Conservation (phyloP, 2,797 vertebrate species). For the Nyctibius grandis region DNA sequence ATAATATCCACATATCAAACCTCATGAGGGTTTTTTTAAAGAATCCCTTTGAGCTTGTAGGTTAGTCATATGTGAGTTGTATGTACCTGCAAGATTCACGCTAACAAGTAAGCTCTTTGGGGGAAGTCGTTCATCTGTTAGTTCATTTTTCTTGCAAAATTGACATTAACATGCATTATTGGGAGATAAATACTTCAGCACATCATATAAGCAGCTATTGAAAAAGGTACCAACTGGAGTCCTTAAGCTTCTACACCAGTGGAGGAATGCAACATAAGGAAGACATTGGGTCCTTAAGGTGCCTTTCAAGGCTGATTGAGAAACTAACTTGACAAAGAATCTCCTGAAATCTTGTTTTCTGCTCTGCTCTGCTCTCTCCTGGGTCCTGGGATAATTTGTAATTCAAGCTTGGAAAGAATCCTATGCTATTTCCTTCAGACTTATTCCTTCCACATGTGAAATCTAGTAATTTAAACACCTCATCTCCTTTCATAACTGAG, state of each 20-base stretch:
- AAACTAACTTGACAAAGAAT: slow-evolving; percentile 64
- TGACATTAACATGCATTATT: slow-evolving; percentile 55
- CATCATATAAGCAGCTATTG: slow-evolving; percentile 11
- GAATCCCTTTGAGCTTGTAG: background rate
- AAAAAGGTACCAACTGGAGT: slow-evolving; percentile 22
- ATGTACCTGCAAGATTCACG: background rate
- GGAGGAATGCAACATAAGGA: slow-evolving; percentile 54
- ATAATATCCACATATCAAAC: background rate
- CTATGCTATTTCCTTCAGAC: slow-evolving; percentile 74
- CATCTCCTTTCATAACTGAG: slow-evolving; percentile 73
- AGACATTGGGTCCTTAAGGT: slow-evolving; percentile 65
- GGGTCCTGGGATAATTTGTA: slow-evolving; percentile 72
- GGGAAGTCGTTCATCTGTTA: slow-evolving; percentile 1
- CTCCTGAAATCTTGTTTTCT: slow-evolving; percentile 70
- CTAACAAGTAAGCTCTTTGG: background rate
- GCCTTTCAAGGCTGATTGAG: slow-evolving; percentile 65
- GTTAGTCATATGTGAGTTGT: background rate
- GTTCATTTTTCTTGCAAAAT: slow-evolving; percentile 32
- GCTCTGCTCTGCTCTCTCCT: slow-evolving; percentile 63
- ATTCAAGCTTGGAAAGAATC: slow-evolving; percentile 77
- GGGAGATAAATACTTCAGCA: slow-evolving; percentile 30
- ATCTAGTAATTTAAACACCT: slow-evolving; percentile 78
- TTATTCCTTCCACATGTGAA: slow-evolving; percentile 81
- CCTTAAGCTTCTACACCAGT: slow-evolving; percentile 36
- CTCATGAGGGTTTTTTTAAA: background rate